phyloP scores from a whole-genome alignment of 2,113 vertebrate genomes.

The Tyto alba region DNA sequence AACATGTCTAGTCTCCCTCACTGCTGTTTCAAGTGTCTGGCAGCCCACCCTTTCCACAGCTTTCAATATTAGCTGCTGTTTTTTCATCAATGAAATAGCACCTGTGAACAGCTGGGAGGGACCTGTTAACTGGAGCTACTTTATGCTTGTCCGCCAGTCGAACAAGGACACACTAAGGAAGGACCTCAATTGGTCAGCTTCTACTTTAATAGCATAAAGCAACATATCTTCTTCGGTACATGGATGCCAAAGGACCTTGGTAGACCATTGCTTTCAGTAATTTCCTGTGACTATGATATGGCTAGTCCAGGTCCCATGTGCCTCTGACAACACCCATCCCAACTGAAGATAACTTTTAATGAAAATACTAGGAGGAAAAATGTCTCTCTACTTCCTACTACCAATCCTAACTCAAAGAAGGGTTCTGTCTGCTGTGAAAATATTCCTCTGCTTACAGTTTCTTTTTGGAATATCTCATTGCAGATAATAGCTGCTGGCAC shows the following conservation, averaged over 20 bases:
- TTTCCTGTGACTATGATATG: background rate
- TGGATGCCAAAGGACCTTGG: background rate
- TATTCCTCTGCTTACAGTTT: background rate
- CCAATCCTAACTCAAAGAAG: background rate
- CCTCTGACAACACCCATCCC: background rate
- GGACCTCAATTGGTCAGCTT: background rate
- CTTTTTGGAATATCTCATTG: background rate
- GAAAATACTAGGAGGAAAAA: background rate
- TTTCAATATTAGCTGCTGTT: background rate
- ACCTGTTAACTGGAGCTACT: background rate
- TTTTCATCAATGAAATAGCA: conserved; percentile 31
- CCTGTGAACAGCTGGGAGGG: background rate
- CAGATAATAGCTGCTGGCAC: background rate
- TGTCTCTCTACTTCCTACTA: background rate
- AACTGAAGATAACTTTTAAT: background rate
- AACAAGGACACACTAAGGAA: background rate
- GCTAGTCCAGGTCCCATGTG: background rate
- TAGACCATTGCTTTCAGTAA: background rate
- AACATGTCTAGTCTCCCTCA: background rate
- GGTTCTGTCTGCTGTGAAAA: background rate
- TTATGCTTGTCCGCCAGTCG: background rate
- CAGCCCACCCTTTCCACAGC: background rate
- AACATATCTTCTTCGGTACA: background rate
- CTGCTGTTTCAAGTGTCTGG: background rate
- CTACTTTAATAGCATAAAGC: background rate